Evolutionary conservation across 2,888 invertebrate species (phyloP), one percentile per base, ranked within the genome.

Genomic region (Lochmaea capreae): DNA sequence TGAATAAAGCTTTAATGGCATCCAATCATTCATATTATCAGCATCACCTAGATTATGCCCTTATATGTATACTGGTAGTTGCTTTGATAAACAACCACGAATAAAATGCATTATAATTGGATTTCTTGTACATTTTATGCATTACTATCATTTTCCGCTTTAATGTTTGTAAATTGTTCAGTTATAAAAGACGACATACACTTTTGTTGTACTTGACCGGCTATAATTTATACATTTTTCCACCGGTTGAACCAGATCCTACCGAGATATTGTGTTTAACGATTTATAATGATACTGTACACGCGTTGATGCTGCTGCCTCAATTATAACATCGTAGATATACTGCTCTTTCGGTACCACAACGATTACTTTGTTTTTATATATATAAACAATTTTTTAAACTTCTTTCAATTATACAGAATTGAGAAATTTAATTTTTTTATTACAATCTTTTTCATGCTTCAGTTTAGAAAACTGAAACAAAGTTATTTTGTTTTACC

Each of bases 41-140:
- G 74, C 80, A 79, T 78, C 80, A 80, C 80, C 79, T 77, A 79
- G 80, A 81, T 76, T 81, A 80, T 83, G 81, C 77, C 83, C 83
- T 81, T 83, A 83, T 83, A 82, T 77, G 82, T 80, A 76, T 71
- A 78, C 76, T 77, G 76, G 78, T 75, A 78, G 76, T 77, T 70
- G 78, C 69, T 79, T 54, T 82, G 82, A 83, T 83, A 81, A 82
- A 82, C 78, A 81, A 79, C 78, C 78, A 73, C 77, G 80, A 79
- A 83, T 81, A 81, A 81, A 81, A 81, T 81, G 77, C 79, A 78
- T 81, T 82, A 81, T 83, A 83, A 83, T 83, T 83, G 81, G 82
- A 81, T 81, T 80, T 80, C 82, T 81, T 80, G 81, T 83, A 79
- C 79, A 78, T 76, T 80, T 79, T 79, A 79, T 80, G 78, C 80